Percentiles rank a stretch among this genome's conserved stretches.
phyloP scores from a whole-genome alignment of 2,113 vertebrate genomes.

The Sebastes schlegelii region DNA sequence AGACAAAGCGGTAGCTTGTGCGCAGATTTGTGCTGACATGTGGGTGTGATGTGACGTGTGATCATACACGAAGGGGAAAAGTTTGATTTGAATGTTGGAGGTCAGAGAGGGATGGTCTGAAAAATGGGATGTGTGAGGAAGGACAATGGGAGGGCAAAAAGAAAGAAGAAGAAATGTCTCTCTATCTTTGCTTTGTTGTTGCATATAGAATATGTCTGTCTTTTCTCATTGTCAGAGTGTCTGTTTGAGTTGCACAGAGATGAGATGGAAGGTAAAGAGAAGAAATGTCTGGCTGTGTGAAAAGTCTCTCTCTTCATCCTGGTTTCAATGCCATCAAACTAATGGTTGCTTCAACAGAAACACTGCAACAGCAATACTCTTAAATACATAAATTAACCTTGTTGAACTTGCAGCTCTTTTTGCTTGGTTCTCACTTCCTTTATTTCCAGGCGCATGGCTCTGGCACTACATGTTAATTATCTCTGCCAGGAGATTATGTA shows the following conservation, averaged over 20 bases:
- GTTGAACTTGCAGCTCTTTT: neutral
- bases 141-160: neutral
- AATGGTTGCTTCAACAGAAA: neutral
- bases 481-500: neutral
- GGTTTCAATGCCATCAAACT: neutral
- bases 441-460: neutral
- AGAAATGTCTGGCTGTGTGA: neutral
- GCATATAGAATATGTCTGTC: neutral
- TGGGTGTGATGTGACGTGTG: neutral
- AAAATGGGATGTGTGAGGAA: neutral
- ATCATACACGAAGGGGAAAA: neutral
- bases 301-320: neutral
- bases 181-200: neutral
- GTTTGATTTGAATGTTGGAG: slow-evolving; percentile 4
- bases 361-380: neutral
- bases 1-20: neutral
- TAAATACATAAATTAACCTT: neutral
- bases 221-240: neutral
- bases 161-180: neutral
- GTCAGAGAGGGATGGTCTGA: neutral
- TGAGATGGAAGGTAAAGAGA: neutral
- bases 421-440: neutral
- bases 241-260: neutral
- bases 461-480: neutral
- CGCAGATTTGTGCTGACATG: slow-evolving; percentile 28